Evolutionary conservation across 1,140 invertebrate genomes (phyloP), one percentile per base, ranked within the genome.

Genomic region (Liolophura sinensis): DNA sequence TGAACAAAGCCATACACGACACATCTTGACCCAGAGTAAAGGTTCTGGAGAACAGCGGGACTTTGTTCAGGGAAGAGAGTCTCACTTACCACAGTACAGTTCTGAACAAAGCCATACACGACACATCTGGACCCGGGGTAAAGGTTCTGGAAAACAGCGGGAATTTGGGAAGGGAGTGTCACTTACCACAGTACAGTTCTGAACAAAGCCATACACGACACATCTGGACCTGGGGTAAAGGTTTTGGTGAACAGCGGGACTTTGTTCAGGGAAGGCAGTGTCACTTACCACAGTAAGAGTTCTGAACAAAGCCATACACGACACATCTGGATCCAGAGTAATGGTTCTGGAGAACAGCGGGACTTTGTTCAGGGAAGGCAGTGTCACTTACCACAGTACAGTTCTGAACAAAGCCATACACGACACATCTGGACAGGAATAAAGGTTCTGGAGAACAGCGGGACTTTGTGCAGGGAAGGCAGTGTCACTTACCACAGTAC

Each of bases 371-470:
- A 40, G 31, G 31, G 31, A 40, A 9, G 31, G 31, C 3, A 40
- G 9, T 3, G 31, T 40, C 31, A 69, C 72, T 59, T 65, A 84
- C 82, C 79, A 78, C 76, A 40, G 70, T 77, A 65, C 83, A 85
- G 67, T 85, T 80, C 6, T 73, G 73, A 6, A 83, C 78, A 74
- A 79, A 82, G n/a, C 82, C 82, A 71, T 83, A 84, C 15, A 84
- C 73, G 18, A 84, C 79, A 56, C 78, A 75, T 68, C 82, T 73
- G 11, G 78, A 78, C 0, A 81, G 71, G 69, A 83, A 63, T 83
- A 85, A 12, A 85, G 66, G 18, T 40, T 40, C 9, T 40, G 31
- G 31, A 40, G 31, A 40, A 40, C 3, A 40, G 31, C 31, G 31
- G 31, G 31, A 40, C 31, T 40, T 40, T 9, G 31, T 40, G 3